phyloP scores from a whole-genome alignment of 2,113 vertebrate genomes.

The Nycticorax nycticorax region DNA sequence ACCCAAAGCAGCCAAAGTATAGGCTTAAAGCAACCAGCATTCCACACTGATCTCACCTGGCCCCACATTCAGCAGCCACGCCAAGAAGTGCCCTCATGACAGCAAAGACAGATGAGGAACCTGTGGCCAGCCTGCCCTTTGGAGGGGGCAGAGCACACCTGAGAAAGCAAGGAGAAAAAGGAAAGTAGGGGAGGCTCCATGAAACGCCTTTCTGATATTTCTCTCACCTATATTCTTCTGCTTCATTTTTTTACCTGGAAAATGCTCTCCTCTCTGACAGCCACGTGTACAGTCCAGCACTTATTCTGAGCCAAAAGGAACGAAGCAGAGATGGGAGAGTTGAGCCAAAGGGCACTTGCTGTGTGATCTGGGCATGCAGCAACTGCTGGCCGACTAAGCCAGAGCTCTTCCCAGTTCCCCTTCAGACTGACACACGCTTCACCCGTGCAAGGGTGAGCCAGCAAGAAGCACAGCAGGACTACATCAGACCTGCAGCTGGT shows the following conservation, averaged over 20 bases:
- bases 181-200: not conserved
- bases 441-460: not conserved
- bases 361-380: not conserved
- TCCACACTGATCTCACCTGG: not conserved
- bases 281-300: not conserved
- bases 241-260: not conserved
- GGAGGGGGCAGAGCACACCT: not conserved
- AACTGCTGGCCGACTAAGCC: not conserved
- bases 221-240: not conserved
- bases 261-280: not conserved
- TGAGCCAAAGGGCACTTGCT: not conserved
- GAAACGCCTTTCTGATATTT: not conserved
- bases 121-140: not conserved
- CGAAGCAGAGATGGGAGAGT: not conserved
- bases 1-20: not conserved
- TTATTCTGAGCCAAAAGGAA: not conserved
- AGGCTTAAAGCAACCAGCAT: not conserved
- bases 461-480: not conserved
- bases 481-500: not conserved
- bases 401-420: not conserved
- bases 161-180: not conserved
- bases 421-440: not conserved
- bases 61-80: not conserved
- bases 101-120: not conserved
- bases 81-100: not conserved